A percentile compares a stretch with the other conserved stretches of the same genome.
Evolutionary conservation across 2,797 vertebrate genomes (phyloP).

Genomic region (Falco berigora): DNA sequence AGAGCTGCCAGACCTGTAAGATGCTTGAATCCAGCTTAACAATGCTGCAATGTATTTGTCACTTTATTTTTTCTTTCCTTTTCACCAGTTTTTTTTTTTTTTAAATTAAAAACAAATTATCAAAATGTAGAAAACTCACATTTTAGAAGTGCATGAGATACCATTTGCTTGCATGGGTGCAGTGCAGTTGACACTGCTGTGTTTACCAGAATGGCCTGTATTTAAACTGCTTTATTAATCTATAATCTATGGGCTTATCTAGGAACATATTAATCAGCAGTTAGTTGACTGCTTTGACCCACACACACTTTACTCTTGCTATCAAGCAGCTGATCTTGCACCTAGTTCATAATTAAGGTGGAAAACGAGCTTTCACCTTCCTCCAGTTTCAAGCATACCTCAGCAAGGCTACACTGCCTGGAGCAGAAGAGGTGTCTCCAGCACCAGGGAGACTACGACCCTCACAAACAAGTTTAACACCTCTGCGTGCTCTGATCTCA

Average conservation of each 20-base stretch:
- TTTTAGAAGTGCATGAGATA: not conserved
- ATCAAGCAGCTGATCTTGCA: not conserved
- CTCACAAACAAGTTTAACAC: not conserved
- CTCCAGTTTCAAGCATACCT: not conserved
- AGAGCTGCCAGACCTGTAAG: not conserved
- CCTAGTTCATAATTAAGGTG: not conserved
- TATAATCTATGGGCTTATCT: not conserved
- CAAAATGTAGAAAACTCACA: not conserved
- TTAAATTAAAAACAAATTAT: not conserved
- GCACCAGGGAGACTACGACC: not conserved
- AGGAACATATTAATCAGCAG: not conserved
- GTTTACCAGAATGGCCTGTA: not conserved
- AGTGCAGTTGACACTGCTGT: not conserved
- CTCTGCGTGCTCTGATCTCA: not conserved
- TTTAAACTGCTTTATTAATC: not conserved
- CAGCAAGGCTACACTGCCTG: not conserved
- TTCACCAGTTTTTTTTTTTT: not conserved
- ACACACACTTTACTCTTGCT: not conserved
- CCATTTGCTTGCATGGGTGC: not conserved
- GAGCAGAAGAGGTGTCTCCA: not conserved
- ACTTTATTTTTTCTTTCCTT: not conserved
- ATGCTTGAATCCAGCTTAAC: not conserved
- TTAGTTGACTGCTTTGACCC: not conserved
- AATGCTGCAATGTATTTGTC: not conserved
- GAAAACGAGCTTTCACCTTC: not conserved